Conservation (phyloP, 2,888 invertebrate genomes). For the Atrina japonica region DNA sequence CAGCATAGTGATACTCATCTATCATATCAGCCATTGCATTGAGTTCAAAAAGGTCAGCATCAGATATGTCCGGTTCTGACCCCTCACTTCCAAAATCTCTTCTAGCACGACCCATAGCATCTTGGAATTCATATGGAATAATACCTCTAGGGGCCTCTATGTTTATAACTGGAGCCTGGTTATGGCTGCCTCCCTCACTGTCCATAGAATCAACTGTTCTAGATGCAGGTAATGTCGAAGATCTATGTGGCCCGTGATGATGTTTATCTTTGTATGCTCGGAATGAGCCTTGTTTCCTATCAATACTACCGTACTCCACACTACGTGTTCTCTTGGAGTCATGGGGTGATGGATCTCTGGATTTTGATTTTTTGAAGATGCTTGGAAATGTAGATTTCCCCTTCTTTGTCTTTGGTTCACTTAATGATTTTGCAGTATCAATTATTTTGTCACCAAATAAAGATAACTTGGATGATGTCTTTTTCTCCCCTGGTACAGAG, state of each 20-base stretch:
- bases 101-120: conserved; percentile 63
- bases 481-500: conserved; percentile 86
- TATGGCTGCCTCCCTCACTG: conserved; percentile 47
- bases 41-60: conserved; percentile 74
- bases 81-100: conserved; percentile 67
- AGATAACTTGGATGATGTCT: conserved; percentile 65
- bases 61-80: conserved; percentile 73
- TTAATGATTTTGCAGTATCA: conserved; percentile 55
- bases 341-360: conserved; percentile 71
- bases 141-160: conserved; percentile 68
- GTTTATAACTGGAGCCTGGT: conserved; percentile 56
- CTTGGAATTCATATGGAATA: conserved; percentile 75
- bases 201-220: conserved; percentile 52
- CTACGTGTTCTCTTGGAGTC: conserved; percentile 64
- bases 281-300: conserved; percentile 57
- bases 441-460: conserved; percentile 74
- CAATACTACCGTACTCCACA: conserved; percentile 71
- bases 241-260: conserved; percentile 46
- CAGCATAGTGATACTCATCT: conserved; percentile 97
- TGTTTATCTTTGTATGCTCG: conserved; percentile 41
- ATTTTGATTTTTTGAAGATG: conserved; percentile 84
- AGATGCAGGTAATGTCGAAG: conserved; percentile 56
- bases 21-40: conserved; percentile 83
- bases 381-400: conserved; percentile 90
- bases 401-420: conserved; percentile 60